These are phyloP conservation scores for Drosophila trichaetosa DNA, from an alignment of 2,888 invertebrate species.

Conservation along the genomic window DNA sequence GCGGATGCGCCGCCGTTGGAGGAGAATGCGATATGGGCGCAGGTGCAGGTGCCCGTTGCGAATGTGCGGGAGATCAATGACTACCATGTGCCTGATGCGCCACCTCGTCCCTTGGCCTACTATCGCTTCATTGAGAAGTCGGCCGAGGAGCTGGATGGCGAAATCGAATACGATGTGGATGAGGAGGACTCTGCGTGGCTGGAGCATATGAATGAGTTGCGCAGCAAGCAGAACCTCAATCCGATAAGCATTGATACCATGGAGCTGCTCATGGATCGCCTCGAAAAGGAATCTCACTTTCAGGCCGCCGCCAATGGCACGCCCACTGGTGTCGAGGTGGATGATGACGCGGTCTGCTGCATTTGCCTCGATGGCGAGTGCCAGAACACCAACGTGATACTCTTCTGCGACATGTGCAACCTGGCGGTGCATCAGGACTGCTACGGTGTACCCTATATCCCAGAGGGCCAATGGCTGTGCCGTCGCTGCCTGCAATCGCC, in stretches of 20 bases:
- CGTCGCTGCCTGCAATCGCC: constrained; percentile 98
- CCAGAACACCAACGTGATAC: constrained; percentile 98
- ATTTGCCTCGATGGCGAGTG: constrained; percentile 99
- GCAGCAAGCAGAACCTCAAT: constrained; percentile 90
- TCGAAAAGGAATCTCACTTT: constrained; percentile 99
- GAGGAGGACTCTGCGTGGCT: constrained; percentile 99
- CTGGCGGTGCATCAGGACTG: constrained; percentile 99
- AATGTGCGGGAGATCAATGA: constrained; percentile 89
- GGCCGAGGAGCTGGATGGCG: constrained; percentile 96
- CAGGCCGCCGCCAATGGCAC: constrained; percentile 91
- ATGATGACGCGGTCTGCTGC: constrained; percentile 99
- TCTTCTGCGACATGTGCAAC: constrained; percentile 99
- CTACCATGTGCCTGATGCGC: constrained; percentile 93
- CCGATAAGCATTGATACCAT: constrained; percentile 94
- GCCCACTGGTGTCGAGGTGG: constrained; percentile 91
- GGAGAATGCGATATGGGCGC: constrained; percentile 84
- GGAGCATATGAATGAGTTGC: constrained; percentile 93
- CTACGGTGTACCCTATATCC: constrained; percentile 97
- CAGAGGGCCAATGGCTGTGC: constrained; percentile 99
- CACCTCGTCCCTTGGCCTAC: constrained; percentile 93
- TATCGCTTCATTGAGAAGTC: constrained; percentile 98
- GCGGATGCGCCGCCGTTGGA: constrained; percentile 82
- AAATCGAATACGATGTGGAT: constrained; percentile 98
- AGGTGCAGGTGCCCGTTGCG: constrained; percentile 89
- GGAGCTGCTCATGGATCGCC: constrained; percentile 97